Evolutionary conservation across 2,113 vertebrate species (phyloP).

Genomic region (Hippoglossus stenolepis): DNA sequence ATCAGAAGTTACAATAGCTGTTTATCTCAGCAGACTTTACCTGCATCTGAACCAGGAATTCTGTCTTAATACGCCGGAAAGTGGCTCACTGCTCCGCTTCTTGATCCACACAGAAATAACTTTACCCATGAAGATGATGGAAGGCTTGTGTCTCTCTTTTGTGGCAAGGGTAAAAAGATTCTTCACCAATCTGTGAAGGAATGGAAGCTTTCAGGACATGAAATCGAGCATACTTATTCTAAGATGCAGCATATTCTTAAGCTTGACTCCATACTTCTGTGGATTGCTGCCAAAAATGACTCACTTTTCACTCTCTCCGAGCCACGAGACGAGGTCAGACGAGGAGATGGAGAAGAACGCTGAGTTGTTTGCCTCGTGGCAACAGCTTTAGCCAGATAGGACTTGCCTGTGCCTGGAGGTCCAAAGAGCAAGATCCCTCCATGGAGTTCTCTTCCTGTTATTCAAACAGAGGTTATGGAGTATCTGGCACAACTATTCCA

Average conservation of each 20-base stretch:
- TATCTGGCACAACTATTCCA: background rate
- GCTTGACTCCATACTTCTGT: background rate
- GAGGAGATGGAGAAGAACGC: slow-evolving; percentile 98
- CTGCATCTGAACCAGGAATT: slow-evolving; percentile 99
- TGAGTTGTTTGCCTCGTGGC: slow-evolving; percentile 99
- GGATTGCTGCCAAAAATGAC: slow-evolving; percentile 39
- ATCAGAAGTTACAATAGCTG: background rate
- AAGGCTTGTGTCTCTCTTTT: slow-evolving; percentile 96
- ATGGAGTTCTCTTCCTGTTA: slow-evolving; percentile 94
- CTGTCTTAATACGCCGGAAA: slow-evolving; percentile 95
- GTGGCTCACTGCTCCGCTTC: slow-evolving; percentile 98
- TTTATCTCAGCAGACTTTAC: slow-evolving; percentile 75
- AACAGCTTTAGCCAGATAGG: slow-evolving; percentile 97
- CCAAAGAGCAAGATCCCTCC: slow-evolving; percentile 98
- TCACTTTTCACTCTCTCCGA: slow-evolving; percentile 99
- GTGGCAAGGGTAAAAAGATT: slow-evolving; percentile 95
- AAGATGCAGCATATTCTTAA: background rate
- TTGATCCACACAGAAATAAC: slow-evolving; percentile 94
- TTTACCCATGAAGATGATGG: slow-evolving; percentile 98
- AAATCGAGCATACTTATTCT: background rate
- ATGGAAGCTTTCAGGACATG: background rate
- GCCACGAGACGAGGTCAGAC: slow-evolving; percentile 97
- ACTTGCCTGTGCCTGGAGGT: slow-evolving; percentile 98
- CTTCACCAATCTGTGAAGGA: slow-evolving; percentile 90
- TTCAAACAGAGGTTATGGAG: slow-evolving; percentile 17